Evolutionary conservation across 2,888 invertebrate species (phyloP), one percentile per base, ranked within the genome.

Genomic region (Venustoraphidia nigricollis): DNA sequence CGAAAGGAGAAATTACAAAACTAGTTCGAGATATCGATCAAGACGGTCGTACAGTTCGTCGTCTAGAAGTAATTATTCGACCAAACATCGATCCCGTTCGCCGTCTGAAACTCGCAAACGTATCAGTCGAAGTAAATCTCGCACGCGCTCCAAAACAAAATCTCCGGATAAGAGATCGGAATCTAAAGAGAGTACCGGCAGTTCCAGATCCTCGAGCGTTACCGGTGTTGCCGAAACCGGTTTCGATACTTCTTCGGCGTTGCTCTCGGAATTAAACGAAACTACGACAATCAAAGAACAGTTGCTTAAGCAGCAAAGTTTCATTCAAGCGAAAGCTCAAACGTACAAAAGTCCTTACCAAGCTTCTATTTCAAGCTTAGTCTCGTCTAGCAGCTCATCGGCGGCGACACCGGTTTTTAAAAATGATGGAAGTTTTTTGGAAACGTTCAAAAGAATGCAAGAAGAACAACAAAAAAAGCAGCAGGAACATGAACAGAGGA

Each of bases 361-460:
- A 6, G 6, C 27, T 1, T 27, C 27, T 27, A 27, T 27, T 3
- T 27, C 27, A 27, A 27, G 27, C 6, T 27, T 27, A 27, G 27
- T 27, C 27, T 6, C 27, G 6, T 27, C 27, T 4, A n/a, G 9
- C 35, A 52, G 49, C 54, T 53, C 41, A 53, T 53, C 43, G 45
- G 44, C 35, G 48, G 48, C 72, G 41, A 80, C 86, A 59, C 78
- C 79, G 1, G 27, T 27, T 6, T 87, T 87, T 59, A 87, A 85
- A 61, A 92, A 92, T 64, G 92, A 92, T 62, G 92, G 92, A 3
- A 87, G 88, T 53, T 92, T 92, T 61, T 70, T 92, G 59, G 91
- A 91, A 64, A 83, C 90, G 77, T 92, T 92, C 59, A 91, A 91
- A 66, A 88, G 85, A 63, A 83, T 91, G 85, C 85, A 87, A 59